Conservation (phyloP, 2,113 vertebrate species). For the Eurypyga helias region DNA sequence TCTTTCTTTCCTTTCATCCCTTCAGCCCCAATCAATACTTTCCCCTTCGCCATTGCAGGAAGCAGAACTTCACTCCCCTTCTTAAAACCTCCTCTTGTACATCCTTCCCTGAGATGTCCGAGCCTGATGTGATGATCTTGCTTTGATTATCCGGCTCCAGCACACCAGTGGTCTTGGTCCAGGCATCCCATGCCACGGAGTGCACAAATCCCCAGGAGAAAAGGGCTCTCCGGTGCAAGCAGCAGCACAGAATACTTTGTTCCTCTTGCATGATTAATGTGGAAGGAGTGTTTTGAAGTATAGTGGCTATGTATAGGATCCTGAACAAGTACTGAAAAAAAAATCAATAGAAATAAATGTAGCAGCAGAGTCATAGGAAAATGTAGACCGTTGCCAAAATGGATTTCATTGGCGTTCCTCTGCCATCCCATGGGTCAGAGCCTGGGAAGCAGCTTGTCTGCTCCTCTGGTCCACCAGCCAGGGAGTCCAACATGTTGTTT, state of each 20-base stretch:
- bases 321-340: not conserved
- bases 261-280: not conserved
- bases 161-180: not conserved
- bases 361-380: not conserved
- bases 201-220: not conserved
- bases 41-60: not conserved
- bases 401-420: not conserved
- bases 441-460: not conserved
- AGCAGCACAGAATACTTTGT: not conserved
- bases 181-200: not conserved
- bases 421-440: not conserved
- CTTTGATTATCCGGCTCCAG: not conserved
- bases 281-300: not conserved
- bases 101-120: not conserved
- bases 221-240: not conserved
- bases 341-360: not conserved
- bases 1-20: not conserved
- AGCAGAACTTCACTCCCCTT: not conserved
- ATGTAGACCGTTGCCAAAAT: accelerated
- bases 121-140: not conserved
- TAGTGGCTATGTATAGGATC: not conserved
- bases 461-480: not conserved
- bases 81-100: not conserved
- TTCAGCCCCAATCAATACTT: not conserved
- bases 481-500: not conserved